Conservation (phyloP, 2,888 invertebrate species). For the Acanthosepion pharaonis region DNA sequence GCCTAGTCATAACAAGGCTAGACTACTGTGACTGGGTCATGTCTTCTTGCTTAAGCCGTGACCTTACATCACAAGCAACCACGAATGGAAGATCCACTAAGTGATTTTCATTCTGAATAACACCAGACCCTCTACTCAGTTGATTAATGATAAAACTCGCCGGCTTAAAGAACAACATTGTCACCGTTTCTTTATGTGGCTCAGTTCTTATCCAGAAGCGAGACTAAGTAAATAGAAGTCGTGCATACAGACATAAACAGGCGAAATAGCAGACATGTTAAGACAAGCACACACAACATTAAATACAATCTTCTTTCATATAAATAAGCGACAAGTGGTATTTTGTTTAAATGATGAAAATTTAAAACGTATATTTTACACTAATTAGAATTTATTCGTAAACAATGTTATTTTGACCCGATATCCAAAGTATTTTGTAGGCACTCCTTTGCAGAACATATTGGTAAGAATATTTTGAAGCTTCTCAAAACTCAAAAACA, state of each 20-base stretch:
- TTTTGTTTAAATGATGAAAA: not conserved
- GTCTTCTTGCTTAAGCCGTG: not conserved
- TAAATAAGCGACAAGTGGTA: slow-evolving; percentile 21
- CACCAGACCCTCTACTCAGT: not conserved
- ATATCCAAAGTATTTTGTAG: no score
- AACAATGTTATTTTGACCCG: not conserved
- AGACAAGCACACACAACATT: not conserved
- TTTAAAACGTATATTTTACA: slow-evolving; percentile 6
- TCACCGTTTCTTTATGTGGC: not conserved
- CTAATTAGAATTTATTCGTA: not conserved
- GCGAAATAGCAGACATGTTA: not conserved
- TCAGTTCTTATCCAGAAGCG: not conserved
- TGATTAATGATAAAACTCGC: slow-evolving; percentile 33
- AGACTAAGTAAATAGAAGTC: not conserved
- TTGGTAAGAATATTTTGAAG: no score
- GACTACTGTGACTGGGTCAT: not conserved
- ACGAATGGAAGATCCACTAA: not conserved
- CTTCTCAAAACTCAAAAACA: no score
- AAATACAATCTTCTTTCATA: not conserved
- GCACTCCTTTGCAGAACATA: no score
- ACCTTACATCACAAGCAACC: slow-evolving; percentile 33
- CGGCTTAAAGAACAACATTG: not conserved
- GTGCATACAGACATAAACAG: not conserved
- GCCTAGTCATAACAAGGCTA: not conserved
- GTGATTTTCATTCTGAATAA: not conserved